Conservation (phyloP, 2,888 invertebrate genomes). For the Acrobasis consociella region DNA sequence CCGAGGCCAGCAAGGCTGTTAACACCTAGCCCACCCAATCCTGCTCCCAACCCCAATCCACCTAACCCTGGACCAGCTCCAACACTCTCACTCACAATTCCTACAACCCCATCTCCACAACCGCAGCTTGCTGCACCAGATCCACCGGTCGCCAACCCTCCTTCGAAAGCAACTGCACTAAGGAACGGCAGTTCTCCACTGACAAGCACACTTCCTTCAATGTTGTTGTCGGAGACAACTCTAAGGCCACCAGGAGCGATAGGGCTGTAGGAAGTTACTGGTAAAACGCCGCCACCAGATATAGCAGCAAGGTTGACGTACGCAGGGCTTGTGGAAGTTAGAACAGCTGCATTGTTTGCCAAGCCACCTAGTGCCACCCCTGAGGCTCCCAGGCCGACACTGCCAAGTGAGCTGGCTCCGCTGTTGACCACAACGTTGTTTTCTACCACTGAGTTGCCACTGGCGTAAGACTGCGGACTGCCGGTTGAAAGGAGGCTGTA, state of each 20-base stretch:
- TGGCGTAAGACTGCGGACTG: no score
- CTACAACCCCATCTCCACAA: constrained; percentile 14
- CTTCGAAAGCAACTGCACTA: constrained; percentile 20
- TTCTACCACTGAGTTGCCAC: constrained; percentile 6
- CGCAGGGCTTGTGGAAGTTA: background rate
- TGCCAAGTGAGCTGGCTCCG: background rate
- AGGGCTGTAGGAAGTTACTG: constrained; percentile 16
- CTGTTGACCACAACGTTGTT: constrained; percentile 8
- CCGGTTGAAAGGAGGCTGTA: background rate
- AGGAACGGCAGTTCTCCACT: constrained; percentile 19
- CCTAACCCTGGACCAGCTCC: constrained; percentile 4
- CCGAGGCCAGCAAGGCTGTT: constrained; percentile 24
- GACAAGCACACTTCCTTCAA: constrained; percentile 10
- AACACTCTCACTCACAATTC: constrained; percentile 3
- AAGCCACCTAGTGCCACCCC: background rate
- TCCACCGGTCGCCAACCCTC: constrained; percentile 1
- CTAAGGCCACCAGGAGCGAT: constrained; percentile 12
- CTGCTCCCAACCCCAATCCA: background rate
- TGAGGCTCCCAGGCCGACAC: background rate
- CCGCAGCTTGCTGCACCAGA: constrained; percentile 9
- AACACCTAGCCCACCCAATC: constrained; percentile 3
- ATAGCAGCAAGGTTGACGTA: constrained; percentile 5
- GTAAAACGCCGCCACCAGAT: constrained; percentile 13
- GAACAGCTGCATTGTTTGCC: background rate
- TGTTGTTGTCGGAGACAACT: constrained; percentile 13